A percentile compares a stretch with the other conserved stretches of the same genome.
These are phyloP conservation scores for Oncorhynchus gorbuscha DNA, from an alignment of 2,113 vertebrate genomes.

Conservation along the genomic window DNA sequence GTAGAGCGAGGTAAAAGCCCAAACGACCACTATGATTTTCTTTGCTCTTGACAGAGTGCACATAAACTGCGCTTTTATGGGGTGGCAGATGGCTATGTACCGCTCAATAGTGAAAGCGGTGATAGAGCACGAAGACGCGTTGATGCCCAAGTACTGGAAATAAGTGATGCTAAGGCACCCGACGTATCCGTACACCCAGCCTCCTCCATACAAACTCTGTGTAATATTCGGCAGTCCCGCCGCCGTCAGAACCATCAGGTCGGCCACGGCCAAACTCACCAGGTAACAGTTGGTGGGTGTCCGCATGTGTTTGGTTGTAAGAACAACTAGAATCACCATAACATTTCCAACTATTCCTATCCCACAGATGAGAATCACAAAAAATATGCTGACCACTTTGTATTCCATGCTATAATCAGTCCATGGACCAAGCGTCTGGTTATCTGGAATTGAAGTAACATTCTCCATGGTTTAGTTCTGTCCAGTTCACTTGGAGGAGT, in stretches of 20 bases:
- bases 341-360: slow-evolving; percentile 91
- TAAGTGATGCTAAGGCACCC: slow-evolving; percentile 95
- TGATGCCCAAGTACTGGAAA: slow-evolving; percentile 95
- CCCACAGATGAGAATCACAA: slow-evolving; percentile 88
- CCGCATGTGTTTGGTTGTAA: slow-evolving; percentile 97
- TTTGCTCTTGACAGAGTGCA: slow-evolving; percentile 95
- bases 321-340: slow-evolving; percentile 95
- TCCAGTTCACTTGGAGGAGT: background rate
- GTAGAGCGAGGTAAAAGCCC: slow-evolving; percentile 90
- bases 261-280: slow-evolving; percentile 92
- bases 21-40: slow-evolving; percentile 93
- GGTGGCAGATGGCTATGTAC: slow-evolving; percentile 97
- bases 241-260: slow-evolving; percentile 92
- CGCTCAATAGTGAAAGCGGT: slow-evolving; percentile 96
- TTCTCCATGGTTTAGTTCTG: slow-evolving; percentile 53
- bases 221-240: slow-evolving; percentile 96
- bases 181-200: slow-evolving; percentile 89
- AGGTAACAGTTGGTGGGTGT: slow-evolving; percentile 98
- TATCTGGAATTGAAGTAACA: slow-evolving; percentile 70
- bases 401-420: slow-evolving; percentile 79
- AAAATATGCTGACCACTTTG: slow-evolving; percentile 84
- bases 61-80: slow-evolving; percentile 94
- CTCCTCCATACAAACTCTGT: slow-evolving; percentile 81
- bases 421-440: slow-evolving; percentile 78
- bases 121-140: slow-evolving; percentile 95